A percentile compares a stretch with the other conserved stretches of the same genome.
phyloP scores from a whole-genome alignment of 1,140 invertebrate genomes.

The Capitella teleta region DNA sequence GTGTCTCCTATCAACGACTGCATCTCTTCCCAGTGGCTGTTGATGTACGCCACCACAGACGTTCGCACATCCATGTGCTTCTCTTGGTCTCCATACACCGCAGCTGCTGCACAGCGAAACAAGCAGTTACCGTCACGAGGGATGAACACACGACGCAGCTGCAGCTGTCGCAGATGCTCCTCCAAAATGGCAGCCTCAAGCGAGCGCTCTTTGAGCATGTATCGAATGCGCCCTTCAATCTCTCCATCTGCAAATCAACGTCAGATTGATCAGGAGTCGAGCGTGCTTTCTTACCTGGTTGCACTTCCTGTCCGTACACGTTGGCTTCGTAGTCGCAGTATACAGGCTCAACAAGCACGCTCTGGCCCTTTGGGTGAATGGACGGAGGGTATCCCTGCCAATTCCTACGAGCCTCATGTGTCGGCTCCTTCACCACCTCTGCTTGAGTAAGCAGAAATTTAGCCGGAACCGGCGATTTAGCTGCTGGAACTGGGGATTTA shows the following conservation, averaged over 20 bases:
- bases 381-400: background rate
- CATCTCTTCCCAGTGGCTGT: background rate
- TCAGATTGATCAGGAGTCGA: background rate
- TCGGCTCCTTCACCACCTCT: background rate
- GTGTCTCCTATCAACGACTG: background rate
- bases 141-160: background rate
- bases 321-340: constrained; percentile 1
- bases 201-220: background rate
- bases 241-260: background rate
- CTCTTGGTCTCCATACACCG: background rate
- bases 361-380: background rate
- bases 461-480: no score
- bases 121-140: constrained; percentile 1
- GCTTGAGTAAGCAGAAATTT: background rate
- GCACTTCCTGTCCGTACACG: constrained; percentile 3
- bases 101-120: background rate
- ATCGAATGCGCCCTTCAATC: background rate
- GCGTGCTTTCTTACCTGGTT: background rate
- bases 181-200: background rate
- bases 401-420: background rate
- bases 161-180: background rate
- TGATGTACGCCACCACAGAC: background rate
- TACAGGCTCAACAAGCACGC: background rate
- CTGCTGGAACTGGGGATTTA: no score
- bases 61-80: background rate